Base-by-base conservation (phyloP, 1,140 invertebrate species). In the Lepidotrigona ventralis region DNA sequence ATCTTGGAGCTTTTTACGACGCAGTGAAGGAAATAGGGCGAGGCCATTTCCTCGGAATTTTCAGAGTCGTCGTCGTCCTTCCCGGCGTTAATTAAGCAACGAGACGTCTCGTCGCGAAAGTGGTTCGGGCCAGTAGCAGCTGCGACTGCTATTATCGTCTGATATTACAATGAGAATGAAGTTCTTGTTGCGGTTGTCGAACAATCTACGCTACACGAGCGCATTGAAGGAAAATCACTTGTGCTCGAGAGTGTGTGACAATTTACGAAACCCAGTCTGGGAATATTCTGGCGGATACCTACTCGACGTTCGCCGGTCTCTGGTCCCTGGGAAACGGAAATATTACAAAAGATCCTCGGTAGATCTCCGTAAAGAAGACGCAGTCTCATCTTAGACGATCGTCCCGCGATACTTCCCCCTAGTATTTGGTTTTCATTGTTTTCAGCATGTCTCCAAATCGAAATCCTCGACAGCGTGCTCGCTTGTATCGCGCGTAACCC, bases 71-170 rank as follows among this genome's bases (percentile, higher is more conserved):
- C 76, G 39, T 8, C 39, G 39, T 39, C 39, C 39, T 9, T 17
- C 26, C 29, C n/a, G 53, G 58, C 60, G 84, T 83, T 85, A 85
- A 85, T 83, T 79, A 83, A 83, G 75, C 76, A 64, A 63, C 68
- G 39, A 56, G 58, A 63, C 66, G 46, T 39, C 73, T 53, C 63
- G 71, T 75, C 39, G 53, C 46, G 66, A 79, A n/a, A 53, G 51
- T 46, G 71, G n/a, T 23, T 17, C n/a, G n/a, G 56, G 56, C 12
- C 17, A 9, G 80, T 54, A 33, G 46, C 84, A 72, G 79, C 79
- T 82, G 80, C 66, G 64, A 23, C 64, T 51, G 33, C 83, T 53
- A 64, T 82, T 81, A 82, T 82, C 84, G 72, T 85, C 72, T 76
- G 51, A 64, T 76, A 82, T 82, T 77, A 73, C 73, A 69, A 73